A percentile compares a stretch with the other conserved stretches of the same genome.
Conservation (phyloP, 2,797 vertebrate genomes). For the Enteromius viviparus region DNA sequence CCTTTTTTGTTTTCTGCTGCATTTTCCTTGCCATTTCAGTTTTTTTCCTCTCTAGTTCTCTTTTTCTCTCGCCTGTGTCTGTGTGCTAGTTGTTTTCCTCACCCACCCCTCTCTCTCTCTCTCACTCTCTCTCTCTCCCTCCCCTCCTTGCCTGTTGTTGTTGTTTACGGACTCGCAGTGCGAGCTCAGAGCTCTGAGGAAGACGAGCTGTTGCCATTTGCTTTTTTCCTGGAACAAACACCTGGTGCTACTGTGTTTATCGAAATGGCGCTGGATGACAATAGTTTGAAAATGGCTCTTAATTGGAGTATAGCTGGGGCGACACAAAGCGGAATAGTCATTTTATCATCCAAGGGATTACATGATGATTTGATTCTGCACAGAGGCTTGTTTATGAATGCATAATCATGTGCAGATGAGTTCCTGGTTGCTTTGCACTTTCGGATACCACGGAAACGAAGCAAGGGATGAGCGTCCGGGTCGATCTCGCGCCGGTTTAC, state of each 20-base stretch:
- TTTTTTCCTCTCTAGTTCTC: conserved; percentile 11
- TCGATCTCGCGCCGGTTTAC: conserved; percentile 55
- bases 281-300: conserved; percentile 52
- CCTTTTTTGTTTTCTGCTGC: conserved; percentile 47
- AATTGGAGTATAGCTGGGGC: conserved; percentile 51
- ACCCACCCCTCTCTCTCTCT: conserved; percentile 21
- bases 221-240: conserved; percentile 72
- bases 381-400: conserved; percentile 56
- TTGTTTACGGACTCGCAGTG: conserved; percentile 62
- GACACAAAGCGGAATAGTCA: conserved; percentile 41
- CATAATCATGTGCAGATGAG: conserved; percentile 55
- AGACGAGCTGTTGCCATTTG: conserved; percentile 59
- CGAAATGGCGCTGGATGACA: conserved; percentile 67
- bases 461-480: conserved; percentile 51
- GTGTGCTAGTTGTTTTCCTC: conserved; percentile 52
- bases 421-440: conserved; percentile 30
- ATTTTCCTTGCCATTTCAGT: conserved; percentile 28
- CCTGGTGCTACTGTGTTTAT: conserved; percentile 71
- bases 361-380: conserved; percentile 54
- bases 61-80: conserved; percentile 45
- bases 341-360: conserved; percentile 58
- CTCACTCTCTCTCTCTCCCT: conserved; percentile 24
- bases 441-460: conserved; percentile 49
- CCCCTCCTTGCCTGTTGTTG: conserved; percentile 57
- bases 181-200: conserved; percentile 54